Evolutionary conservation across 2,888 invertebrate genomes (phyloP), one percentile per base, ranked within the genome.

Genomic region (Crepidodera aurea): DNA sequence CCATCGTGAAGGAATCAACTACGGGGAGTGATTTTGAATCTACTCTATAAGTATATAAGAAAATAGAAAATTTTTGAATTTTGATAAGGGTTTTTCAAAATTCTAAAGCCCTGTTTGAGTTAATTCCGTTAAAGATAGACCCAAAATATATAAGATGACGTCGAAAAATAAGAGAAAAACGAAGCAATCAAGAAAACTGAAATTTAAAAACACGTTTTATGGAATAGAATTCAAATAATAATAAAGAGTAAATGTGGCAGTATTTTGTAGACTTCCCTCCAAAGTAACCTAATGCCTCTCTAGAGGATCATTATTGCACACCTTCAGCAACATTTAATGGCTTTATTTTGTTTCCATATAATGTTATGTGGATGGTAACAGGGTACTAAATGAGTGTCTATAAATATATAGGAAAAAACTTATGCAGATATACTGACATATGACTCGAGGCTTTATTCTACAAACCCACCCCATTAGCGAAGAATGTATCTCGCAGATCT

Each of bases 301-400:
- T 34, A 25, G 53, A 53, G 59, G 34, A 16, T 34, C 34, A 22
- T 22, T 27, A 3, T 27, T 59, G 42, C 25, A 37, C 32, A 29
- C 19, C 53, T 59, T 46, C 59, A 53, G 53, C 25, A 44, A 51
- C 34, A 40, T 40, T 59, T 53, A 59, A 59, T 59, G 44, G 25
- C 51, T 44, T 53, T 59, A 59, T 53, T 59, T 51, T 51, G 59
- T 59, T 59, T 51, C 42, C 51, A 59, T 42, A 46, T 22, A 34
- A 22, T 15, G n/a, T 25, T 8, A 44, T 44, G 46, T 44, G 46
- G 53, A 29, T 39, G 56, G 34, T 56, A 56, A 56, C 18, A 56
- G 34, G 34, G 16, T 40, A 55, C 29, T 55, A 55, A 55, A 32
- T 44, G 19, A 29, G 13, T 27, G 16, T 32, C 22, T 44, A 44